Evolutionary conservation across 2,797 vertebrate species (phyloP), one percentile per base, ranked within the genome.

Genomic region (Apodemus agrarius): DNA sequence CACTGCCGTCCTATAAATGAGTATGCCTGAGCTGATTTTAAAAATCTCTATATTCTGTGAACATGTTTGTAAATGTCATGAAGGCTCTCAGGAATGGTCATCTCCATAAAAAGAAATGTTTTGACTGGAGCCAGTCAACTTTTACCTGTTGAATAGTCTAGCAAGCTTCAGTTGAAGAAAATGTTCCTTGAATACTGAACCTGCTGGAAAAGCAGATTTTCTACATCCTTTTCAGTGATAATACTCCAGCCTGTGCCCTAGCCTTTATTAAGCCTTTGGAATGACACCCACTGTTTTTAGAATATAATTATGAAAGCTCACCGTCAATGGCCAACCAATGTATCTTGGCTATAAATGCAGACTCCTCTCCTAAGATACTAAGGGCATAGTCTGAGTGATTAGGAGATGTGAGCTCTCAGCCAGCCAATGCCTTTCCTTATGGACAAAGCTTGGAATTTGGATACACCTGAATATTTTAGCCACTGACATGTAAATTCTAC

Each of bases 361-460:
- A 21, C 49, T 89, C 24, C 86, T 95, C 95, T 49, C 6, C 43
- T 95, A 85, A 90, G 90, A 92, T 95, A 46, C 10, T 40, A 76
- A 69, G 92, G 78, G 65, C 61, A 59, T 83, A 5, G 16, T 79
- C 40, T 90, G 69, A 82, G 65, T 82, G 43, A 49, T 49, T 21
- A 34, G 31, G 17, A 40, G 43, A 3, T 65, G 4, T 9, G 22
- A 16, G 91, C 82, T 21, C 3, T 52, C 40, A 93, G 46, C 31
- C 76, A 90, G 74, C 22, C 43, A 43, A n/a, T 17, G 29, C 1
- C 43, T 19, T 29, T 79, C 9, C 19, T 49, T 26, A 82, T 63
- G 13, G 24, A 40, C 74, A 52, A 79, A 76, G 29, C 16, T 67
- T 67, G 85, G n/a, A 34, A 19, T 82, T 78, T 86, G 16, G 49